Evolutionary conservation across 2,888 invertebrate species (phyloP).

Genomic region (Alsophila aescularia): DNA sequence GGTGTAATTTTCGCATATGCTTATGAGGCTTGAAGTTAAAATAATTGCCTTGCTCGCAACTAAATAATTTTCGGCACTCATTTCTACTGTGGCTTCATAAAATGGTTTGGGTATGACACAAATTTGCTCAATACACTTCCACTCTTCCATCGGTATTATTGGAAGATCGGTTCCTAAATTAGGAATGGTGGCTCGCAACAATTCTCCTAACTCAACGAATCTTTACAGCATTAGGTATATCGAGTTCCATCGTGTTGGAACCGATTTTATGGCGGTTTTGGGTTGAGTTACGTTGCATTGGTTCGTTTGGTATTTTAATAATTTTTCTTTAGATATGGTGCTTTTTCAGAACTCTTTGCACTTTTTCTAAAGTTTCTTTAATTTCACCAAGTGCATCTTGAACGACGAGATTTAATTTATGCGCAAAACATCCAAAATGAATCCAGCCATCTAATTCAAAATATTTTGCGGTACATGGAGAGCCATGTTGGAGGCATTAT

Average conservation of each 20-base stretch:
- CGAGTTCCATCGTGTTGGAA: slow-evolving; percentile 27
- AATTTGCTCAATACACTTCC: slow-evolving; percentile 25
- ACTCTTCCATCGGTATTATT: slow-evolving; percentile 25
- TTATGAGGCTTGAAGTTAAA: slow-evolving; percentile 4
- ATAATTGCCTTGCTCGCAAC: slow-evolving; percentile 22
- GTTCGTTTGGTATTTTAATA: slow-evolving; percentile 25
- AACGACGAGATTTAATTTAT: slow-evolving; percentile 32
- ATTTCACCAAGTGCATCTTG: slow-evolving; percentile 22
- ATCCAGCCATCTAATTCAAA: slow-evolving; percentile 26
- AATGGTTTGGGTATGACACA: slow-evolving; percentile 26
- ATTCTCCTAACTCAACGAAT: slow-evolving; percentile 20
- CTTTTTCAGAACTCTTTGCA: slow-evolving; percentile 35
- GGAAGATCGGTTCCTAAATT: slow-evolving; percentile 11
- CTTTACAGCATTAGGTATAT: slow-evolving; percentile 26
- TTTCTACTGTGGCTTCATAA: slow-evolving; percentile 21
- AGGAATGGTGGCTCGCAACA: slow-evolving; percentile 16
- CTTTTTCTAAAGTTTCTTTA: not conserved
- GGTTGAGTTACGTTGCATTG: not conserved
- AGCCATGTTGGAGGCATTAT: slow-evolving; percentile 26
- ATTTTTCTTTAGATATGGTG: slow-evolving; percentile 22
- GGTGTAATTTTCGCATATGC: slow-evolving; percentile 5
- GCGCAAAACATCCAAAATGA: slow-evolving; percentile 41
- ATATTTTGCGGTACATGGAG: slow-evolving; percentile 6
- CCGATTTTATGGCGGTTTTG: not conserved
- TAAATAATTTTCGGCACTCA: slow-evolving; percentile 29